Percentiles rank a stretch among this genome's conserved stretches.
Evolutionary conservation across 2,888 invertebrate genomes (phyloP).

Genomic region (Pollenia angustigena): DNA sequence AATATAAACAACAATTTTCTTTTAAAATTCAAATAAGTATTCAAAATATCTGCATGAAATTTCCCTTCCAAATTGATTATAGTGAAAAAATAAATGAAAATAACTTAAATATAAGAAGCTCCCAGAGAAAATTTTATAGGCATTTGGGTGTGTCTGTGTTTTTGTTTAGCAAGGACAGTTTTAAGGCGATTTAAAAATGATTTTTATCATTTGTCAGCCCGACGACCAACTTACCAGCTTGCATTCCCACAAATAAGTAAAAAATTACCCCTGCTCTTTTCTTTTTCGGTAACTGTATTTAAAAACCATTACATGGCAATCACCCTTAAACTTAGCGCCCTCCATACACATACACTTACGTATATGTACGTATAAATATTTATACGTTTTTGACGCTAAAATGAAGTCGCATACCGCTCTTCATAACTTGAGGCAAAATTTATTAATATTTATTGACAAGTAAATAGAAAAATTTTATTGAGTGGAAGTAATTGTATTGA

Average conservation of each 20-base stretch:
- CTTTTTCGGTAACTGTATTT: slow-evolving; percentile 37
- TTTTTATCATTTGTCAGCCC: slow-evolving; percentile 41
- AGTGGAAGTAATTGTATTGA: slow-evolving; percentile 72
- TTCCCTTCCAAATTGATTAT: slow-evolving; percentile 40
- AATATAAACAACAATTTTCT: slow-evolving; percentile 15
- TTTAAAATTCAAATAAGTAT: slow-evolving; percentile 59
- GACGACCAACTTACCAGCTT: slow-evolving; percentile 20
- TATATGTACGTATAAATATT: slow-evolving; percentile 3
- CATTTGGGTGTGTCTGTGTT: background rate
- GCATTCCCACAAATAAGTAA: slow-evolving; percentile 13
- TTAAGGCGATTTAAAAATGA: slow-evolving; percentile 51
- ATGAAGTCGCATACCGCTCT: slow-evolving; percentile 18
- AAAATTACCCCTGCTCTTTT: background rate
- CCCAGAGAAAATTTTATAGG: background rate
- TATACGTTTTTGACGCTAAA: background rate
- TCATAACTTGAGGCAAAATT: slow-evolving; percentile 67
- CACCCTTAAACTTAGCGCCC: slow-evolving; percentile 26
- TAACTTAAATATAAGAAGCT: background rate
- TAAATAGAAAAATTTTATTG: slow-evolving; percentile 73
- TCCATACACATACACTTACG: background rate
- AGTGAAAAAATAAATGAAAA: slow-evolving; percentile 4
- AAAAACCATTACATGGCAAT: slow-evolving; percentile 53
- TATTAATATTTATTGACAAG: slow-evolving; percentile 73
- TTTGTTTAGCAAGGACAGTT: slow-evolving; percentile 29
- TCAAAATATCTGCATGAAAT: slow-evolving; percentile 47